Conservation (phyloP, 1,140 invertebrate genomes). For the Zaprionus ghesquierei region DNA sequence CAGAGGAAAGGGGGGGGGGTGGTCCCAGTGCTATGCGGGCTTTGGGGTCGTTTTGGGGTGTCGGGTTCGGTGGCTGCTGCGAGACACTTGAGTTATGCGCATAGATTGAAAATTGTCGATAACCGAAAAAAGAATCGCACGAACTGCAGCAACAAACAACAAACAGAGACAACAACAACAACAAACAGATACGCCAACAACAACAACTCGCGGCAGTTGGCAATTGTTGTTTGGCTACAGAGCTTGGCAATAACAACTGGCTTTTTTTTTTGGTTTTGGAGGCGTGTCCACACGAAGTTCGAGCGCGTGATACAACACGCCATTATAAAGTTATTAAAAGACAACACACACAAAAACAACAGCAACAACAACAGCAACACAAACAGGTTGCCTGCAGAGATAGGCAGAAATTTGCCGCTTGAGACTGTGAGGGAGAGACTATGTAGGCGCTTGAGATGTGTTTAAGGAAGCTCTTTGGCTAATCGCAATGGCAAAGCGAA, state of each 20-base stretch:
- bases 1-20: not conserved
- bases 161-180: constrained; percentile 27
- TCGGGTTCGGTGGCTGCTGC: constrained; percentile 38
- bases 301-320: constrained; percentile 73
- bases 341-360: constrained; percentile 37
- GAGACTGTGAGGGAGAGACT: constrained; percentile 10
- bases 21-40: constrained; percentile 64
- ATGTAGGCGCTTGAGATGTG: constrained; percentile 2
- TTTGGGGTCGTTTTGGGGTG: constrained; percentile 49
- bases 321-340: constrained; percentile 82
- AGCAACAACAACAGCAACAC: not conserved
- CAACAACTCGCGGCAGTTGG: constrained; percentile 34
- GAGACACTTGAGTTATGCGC: constrained; percentile 79
- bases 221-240: constrained; percentile 55
- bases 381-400: constrained; percentile 31
- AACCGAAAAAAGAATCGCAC: constrained; percentile 79
- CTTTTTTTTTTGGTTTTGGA: too few relatives aligned
- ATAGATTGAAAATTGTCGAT: constrained; percentile 79
- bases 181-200: constrained; percentile 11
- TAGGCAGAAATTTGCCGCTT: not conserved
- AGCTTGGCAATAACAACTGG: not conserved
- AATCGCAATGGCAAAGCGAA: not conserved
- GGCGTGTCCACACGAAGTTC: constrained; percentile 66
- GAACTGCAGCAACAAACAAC: constrained; percentile 55
- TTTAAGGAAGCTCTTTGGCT: constrained; percentile 15